Conservation (phyloP, 1,140 invertebrate species). For the Hyposmocoma kahamanoa region DNA sequence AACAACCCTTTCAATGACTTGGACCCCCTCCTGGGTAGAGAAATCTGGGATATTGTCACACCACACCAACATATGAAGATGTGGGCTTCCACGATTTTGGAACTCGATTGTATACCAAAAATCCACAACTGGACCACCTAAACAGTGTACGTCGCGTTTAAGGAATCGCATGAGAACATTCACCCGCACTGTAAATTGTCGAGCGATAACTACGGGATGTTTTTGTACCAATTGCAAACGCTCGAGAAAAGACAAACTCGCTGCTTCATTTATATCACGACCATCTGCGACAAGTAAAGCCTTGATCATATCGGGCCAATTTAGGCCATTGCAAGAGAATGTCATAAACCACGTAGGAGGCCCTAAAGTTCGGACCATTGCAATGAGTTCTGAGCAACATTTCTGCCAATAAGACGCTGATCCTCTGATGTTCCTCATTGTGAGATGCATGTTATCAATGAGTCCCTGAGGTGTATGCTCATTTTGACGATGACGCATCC, state of each 20-base stretch:
- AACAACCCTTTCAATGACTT: conserved; percentile 11
- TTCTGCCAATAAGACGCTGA: conserved; percentile 9
- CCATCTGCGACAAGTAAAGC: conserved; percentile 9
- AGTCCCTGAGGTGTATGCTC: no score
- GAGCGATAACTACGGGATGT: conserved; percentile 36
- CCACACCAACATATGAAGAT: conserved; percentile 30
- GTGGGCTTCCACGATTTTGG: conserved; percentile 30
- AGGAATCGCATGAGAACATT: conserved; percentile 41
- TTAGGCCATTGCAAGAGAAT: conserved; percentile 13
- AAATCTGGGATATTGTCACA: conserved; percentile 17
- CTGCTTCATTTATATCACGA: background rate
- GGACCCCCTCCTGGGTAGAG: conserved; percentile 16
- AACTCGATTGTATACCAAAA: conserved; percentile 28
- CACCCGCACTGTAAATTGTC: conserved; percentile 46
- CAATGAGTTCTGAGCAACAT: conserved; percentile 8
- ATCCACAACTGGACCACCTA: conserved; percentile 25
- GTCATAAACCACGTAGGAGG: conserved; percentile 12
- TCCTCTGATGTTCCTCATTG: conserved; percentile 8
- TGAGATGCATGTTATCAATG: conserved; percentile 5
- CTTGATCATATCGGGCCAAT: conserved; percentile 13
- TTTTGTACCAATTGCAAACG: conserved; percentile 35
- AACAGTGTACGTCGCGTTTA: conserved; percentile 17
- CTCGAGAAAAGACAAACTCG: conserved; percentile 21
- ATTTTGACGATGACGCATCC: conserved; percentile 18
- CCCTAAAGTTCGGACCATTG: conserved; percentile 9